Conservation (phyloP, 2,888 invertebrate genomes). For the Phaonia tiefii region DNA sequence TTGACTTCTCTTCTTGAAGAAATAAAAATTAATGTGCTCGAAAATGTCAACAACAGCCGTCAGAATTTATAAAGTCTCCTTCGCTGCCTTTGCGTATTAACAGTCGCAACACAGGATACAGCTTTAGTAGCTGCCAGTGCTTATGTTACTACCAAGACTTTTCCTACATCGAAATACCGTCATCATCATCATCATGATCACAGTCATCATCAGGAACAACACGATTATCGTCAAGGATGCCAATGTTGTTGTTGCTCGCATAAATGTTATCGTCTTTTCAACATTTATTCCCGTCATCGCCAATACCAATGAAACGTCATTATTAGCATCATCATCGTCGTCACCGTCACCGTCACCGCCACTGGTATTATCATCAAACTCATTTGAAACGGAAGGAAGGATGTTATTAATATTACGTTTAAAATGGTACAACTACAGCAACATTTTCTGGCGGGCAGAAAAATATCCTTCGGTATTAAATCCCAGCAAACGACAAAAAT, state of each 20-base stretch:
- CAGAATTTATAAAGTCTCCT: slow-evolving; percentile 29
- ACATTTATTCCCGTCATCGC: too few species aligned
- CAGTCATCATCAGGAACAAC: neutral
- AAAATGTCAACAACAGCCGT: slow-evolving; percentile 60
- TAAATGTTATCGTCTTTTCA: too few species aligned
- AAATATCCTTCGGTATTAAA: neutral
- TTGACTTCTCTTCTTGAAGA: slow-evolving; percentile 7
- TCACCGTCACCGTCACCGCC: slow-evolving; percentile 5
- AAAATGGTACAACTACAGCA: neutral
- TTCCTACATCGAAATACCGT: slow-evolving; percentile 31
- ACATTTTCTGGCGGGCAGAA: neutral
- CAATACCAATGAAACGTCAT: neutral
- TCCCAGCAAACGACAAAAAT: neutral
- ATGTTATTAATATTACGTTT: slow-evolving; percentile 49
- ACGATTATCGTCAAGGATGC: too few species aligned
- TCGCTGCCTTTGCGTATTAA: too few species aligned
- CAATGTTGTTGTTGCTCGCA: too few species aligned
- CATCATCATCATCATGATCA: slow-evolving; percentile 39
- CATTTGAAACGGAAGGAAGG: slow-evolving; percentile 46
- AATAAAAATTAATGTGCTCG: slow-evolving; percentile 61
- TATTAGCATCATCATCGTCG: slow-evolving; percentile 5
- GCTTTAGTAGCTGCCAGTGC: neutral
- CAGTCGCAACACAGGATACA: slow-evolving; percentile 1
- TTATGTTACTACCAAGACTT: neutral
- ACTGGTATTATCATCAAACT: slow-evolving; percentile 38